Conservation (phyloP, 1,140 invertebrate genomes). For the Andricus grossulariae region DNA sequence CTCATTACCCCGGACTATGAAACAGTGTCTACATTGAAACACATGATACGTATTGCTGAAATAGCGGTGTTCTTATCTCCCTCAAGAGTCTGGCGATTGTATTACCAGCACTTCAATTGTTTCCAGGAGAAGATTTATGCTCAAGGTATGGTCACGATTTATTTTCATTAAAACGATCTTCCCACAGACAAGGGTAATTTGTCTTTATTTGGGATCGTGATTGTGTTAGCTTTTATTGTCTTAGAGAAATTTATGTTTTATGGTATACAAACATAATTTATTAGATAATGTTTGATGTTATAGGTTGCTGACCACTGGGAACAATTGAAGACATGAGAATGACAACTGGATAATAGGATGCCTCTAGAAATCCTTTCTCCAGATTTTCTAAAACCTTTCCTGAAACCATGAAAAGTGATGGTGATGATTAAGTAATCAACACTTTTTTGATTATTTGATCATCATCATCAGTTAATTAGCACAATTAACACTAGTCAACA, state of each 20-base stretch:
- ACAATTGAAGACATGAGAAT: too few relatives aligned
- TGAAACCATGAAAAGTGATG: too few relatives aligned
- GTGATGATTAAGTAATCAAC: too few relatives aligned
- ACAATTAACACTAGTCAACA: too few relatives aligned
- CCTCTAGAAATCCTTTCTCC: too few relatives aligned
- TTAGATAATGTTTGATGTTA: too few relatives aligned
- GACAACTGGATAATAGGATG: too few relatives aligned
- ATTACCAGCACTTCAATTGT: conserved; percentile 15
- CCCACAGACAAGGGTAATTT: conserved; percentile 24
- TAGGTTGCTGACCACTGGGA: too few relatives aligned
- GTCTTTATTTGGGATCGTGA: conserved; percentile 30
- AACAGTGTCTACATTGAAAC: conserved; percentile 12
- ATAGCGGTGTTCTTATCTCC: conserved; percentile 13
- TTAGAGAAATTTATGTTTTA: conserved; percentile 15
- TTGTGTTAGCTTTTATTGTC: conserved; percentile 35
- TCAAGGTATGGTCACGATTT: conserved; percentile 27
- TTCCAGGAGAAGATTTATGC: conserved; percentile 17
- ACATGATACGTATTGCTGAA: conserved; percentile 26
- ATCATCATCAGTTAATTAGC: too few relatives aligned
- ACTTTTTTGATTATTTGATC: too few relatives aligned
- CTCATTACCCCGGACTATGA: conserved; percentile 11
- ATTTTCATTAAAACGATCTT: conserved; percentile 3
- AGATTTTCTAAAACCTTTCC: too few relatives aligned
- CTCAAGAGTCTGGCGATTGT: conserved; percentile 3
- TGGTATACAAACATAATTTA: neutral